These are phyloP conservation scores for Lerista edwardsae DNA, from an alignment of 2,797 vertebrate genomes.

Conservation along the genomic window DNA sequence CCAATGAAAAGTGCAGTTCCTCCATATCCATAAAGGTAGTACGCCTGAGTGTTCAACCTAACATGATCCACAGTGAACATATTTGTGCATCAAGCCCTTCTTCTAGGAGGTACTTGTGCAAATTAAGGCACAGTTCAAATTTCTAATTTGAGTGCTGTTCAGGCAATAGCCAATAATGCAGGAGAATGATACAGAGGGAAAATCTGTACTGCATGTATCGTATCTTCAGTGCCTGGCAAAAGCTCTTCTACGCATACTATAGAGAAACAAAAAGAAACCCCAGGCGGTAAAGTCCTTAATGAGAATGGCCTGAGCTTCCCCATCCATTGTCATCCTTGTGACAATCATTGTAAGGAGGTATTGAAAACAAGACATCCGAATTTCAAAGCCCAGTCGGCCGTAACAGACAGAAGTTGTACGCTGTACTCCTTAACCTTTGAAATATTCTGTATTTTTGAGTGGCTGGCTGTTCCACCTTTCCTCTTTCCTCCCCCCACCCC, in stretches of 20 bases:
- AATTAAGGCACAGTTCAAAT: too few species aligned
- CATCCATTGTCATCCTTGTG: slow-evolving; percentile 54
- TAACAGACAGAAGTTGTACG: slow-evolving; percentile 67
- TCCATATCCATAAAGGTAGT: background rate
- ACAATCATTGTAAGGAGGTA: slow-evolving; percentile 51
- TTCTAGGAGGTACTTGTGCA: background rate
- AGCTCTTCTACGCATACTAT: background rate
- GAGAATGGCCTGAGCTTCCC: slow-evolving; percentile 40
- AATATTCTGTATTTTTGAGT: slow-evolving; percentile 64
- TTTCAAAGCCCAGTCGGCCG: slow-evolving; percentile 52
- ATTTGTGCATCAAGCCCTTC: background rate
- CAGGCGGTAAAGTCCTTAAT: slow-evolving; percentile 38
- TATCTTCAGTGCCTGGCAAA: slow-evolving; percentile 12
- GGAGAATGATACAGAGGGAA: background rate
- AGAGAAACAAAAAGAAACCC: slow-evolving; percentile 30
- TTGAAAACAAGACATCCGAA: slow-evolving; percentile 66
- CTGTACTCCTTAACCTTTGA: slow-evolving; percentile 69
- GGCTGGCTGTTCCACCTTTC: slow-evolving; percentile 65
- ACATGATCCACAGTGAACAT: background rate
- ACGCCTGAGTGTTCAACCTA: background rate
- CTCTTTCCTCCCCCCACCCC: slow-evolving; percentile 43
- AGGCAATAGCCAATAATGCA: slow-evolving; percentile 11
- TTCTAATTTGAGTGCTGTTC: background rate
- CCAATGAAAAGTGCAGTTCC: too few species aligned
- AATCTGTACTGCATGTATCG: background rate